Conservation (phyloP, 2,797 vertebrate genomes). For the Sorex maritimensis region DNA sequence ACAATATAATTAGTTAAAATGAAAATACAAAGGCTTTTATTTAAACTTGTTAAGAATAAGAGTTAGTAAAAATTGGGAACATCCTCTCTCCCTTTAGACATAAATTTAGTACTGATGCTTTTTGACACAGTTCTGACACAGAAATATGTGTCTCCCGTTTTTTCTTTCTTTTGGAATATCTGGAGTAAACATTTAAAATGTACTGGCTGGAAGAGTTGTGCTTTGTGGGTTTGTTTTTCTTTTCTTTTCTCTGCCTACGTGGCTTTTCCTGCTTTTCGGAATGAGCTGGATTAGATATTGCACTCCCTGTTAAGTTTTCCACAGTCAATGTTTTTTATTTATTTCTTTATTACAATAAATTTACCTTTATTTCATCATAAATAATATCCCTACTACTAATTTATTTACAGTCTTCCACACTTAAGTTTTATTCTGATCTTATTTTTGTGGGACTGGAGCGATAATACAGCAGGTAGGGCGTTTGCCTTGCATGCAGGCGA, state of each 20-base stretch:
- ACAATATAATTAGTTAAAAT: slow-evolving; percentile 26
- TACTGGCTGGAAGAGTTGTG: slow-evolving; percentile 25
- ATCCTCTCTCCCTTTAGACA: slow-evolving; percentile 26
- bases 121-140: slow-evolving; percentile 28
- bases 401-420: neutral
- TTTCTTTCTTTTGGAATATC: slow-evolving; percentile 31
- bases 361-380: slow-evolving; percentile 64
- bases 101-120: slow-evolving; percentile 45
- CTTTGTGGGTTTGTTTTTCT: slow-evolving; percentile 40
- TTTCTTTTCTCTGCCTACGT: neutral
- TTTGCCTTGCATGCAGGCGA: no score
- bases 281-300: slow-evolving; percentile 31
- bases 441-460: neutral
- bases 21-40: slow-evolving; percentile 28
- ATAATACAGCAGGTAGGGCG: no score
- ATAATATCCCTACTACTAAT: slow-evolving; percentile 42
- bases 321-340: slow-evolving; percentile 41
- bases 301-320: slow-evolving; percentile 45
- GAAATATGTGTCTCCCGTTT: neutral
- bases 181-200: slow-evolving; percentile 11
- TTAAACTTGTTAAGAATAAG: slow-evolving; percentile 21
- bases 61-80: slow-evolving; percentile 50
- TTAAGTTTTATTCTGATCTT: neutral
- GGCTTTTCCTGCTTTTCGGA: slow-evolving; percentile 46
- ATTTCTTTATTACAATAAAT: slow-evolving; percentile 44